These are phyloP conservation scores for Cladopsammia gracilis DNA, from an alignment of 64 coral and sea anemone species.

Conservation along the genomic window DNA sequence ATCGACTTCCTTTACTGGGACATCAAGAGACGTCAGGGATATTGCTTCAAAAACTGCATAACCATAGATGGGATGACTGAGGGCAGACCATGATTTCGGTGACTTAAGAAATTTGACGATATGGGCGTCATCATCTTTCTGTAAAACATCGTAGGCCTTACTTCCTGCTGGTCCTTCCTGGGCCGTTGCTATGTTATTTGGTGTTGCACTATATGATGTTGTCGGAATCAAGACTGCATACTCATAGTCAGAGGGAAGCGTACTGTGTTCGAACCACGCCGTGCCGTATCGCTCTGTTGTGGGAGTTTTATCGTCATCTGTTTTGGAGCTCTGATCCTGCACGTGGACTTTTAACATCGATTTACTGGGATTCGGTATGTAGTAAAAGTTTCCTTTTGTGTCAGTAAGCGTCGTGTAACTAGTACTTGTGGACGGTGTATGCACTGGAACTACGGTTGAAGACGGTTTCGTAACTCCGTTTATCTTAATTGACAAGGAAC, in stretches of 20 bases:
- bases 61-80: neutral
- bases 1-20: neutral
- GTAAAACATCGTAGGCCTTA: neutral
- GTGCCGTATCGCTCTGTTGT: conserved; percentile 49
- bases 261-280: conserved; percentile 58
- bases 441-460: neutral
- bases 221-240: conserved; percentile 19
- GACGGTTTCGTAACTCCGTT: neutral
- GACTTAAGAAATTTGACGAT: conserved; percentile 13
- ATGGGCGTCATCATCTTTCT: neutral
- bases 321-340: neutral
- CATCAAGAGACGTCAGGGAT: neutral
- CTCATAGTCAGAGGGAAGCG: neutral
- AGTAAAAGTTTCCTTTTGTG: conserved; percentile 40
- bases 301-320: neutral
- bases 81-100: neutral
- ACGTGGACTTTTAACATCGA: neutral
- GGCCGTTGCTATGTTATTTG: neutral
- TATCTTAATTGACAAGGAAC: neutral
- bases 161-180: neutral
- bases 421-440: neutral
- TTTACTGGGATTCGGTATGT: conserved; percentile 14
- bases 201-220: neutral
- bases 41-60: neutral
- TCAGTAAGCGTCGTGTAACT: neutral